Evolutionary conservation across 1,140 invertebrate genomes (phyloP).

Genomic region (Pinna nobilis): DNA sequence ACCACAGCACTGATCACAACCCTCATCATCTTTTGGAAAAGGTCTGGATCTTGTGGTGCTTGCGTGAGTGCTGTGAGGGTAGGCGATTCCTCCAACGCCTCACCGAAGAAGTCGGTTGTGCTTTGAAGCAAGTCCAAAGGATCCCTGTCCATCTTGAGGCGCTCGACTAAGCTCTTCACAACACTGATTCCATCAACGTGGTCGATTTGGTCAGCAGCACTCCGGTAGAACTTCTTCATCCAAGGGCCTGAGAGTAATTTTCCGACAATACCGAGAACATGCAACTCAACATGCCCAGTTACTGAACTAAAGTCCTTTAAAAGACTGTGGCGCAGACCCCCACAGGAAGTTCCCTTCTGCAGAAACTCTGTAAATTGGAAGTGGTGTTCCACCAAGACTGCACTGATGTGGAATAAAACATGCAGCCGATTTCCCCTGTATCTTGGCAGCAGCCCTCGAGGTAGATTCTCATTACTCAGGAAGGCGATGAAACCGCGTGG

Average conservation of each 20-base stretch:
- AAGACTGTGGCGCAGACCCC: too few species aligned
- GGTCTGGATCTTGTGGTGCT: constrained; percentile 1
- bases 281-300: constrained; percentile 19
- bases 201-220: constrained; percentile 7
- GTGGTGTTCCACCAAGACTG: too few species aligned
- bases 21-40: constrained; percentile 21
- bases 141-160: background rate
- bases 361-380: too few species aligned
- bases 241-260: constrained; percentile 40
- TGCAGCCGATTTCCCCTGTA: too few species aligned
- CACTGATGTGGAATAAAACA: too few species aligned
- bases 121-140: background rate
- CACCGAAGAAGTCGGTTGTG: constrained; percentile 22
- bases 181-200: constrained; percentile 27
- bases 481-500: too few species aligned
- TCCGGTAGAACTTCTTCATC: constrained; percentile 44
- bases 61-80: background rate
- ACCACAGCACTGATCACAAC: constrained; percentile 1
- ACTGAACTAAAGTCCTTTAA: constrained; percentile 13
- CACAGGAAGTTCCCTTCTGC: too few species aligned
- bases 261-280: constrained; percentile 40
- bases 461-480: too few species aligned
- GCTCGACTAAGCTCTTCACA: constrained; percentile 15
- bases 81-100: background rate
- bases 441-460: too few species aligned